Evolutionary conservation across 2,797 vertebrate species (phyloP), one percentile per base, ranked within the genome.

Genomic region (Hafferia zeledoni): DNA sequence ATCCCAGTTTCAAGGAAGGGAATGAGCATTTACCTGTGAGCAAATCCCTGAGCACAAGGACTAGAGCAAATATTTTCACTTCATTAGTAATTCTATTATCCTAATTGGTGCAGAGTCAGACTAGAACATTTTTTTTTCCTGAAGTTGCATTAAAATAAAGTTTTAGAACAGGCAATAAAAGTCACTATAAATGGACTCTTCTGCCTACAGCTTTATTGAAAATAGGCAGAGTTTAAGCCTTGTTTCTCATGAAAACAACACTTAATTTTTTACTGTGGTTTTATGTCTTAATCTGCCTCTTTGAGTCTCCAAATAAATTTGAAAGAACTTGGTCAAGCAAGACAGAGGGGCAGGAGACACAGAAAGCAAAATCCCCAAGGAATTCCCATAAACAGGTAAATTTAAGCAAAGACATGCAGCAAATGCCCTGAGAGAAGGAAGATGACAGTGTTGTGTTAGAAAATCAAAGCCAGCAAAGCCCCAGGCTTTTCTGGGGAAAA

Each of bases 41-140:
- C 27, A 10, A 11, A 15, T 43, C 64, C 57, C 71, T 50, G 46
- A 85, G 83, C 56, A 61, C 55, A 15, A 1, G 6, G 43, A 31
- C 43, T 67, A 77, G 20, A 89, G 56, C 86, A 90, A 91, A 79
- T 90, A 72, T 76, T 94, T 75, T 30, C 5, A 57, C 43, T 69
- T 83, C 71, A 72, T 92, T 80, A 80, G 16, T 81, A 92, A 93
- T 83, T 90, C 86, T 56, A 85, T 85, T 88, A 50, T 22, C 37
- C 56, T 90, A 80, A 91, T 57, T 77, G 80, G 27, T 72, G 12
- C 0, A 53, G 60, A 53, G 59, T 41, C 82, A 93, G 46, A 30
- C 9, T 33, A 11, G 39, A 46, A 33, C 10, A 2, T 7, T 60
- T n/a, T 31, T 31, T 41, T 35, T 70, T 33, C 60, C 64, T 33